Base-by-base conservation (phyloP, 1,140 invertebrate species). In the Oreohelix idahoensis region DNA sequence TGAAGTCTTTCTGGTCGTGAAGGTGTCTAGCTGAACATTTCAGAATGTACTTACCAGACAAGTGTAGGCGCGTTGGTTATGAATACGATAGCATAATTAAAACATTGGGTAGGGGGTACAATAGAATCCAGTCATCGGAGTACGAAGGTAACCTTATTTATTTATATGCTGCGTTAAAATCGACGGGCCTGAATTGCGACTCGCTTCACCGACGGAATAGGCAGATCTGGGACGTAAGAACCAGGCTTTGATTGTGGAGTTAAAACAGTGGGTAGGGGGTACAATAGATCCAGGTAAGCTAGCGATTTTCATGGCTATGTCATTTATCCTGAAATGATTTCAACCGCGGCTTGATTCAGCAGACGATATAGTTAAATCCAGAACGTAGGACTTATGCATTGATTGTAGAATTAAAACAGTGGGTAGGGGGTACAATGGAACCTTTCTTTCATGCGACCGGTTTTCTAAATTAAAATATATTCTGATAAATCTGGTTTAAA, bases 221-320 rank as follows among this genome's bases (percentile, higher is more conserved):
- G 10, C 23, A 58, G 51, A 2, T 26, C 51, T 26, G 51, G 51
- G 20, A 58, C 51, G 51, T 20, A 2, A 58, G 51, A 23, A 58
- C 51, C 15, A 11, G 51, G 51, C 51, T 58, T 58, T 58, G 51
- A 58, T 58, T 58, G 51, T 58, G 51, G 23, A 58, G 10, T 20
- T 58, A 58, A 58, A 58, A 58, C 51, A 58, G 51, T 58, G 51
- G 51, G 51, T 58, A 58, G 51, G 51, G 51, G 51, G 51, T 58
- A 58, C 51, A 58, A 58, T 58, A 58, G 51, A 58, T 49, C 17
- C 45, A 49, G 17, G 17, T 8, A 49, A 49, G 45, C 45, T 8
- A 49, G 17, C 45, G 8, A 10, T 49, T 17, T 8, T 49, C 45
- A 49, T 17, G 17, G n/a, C n/a, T 17, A 49, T 49, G 45, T 49